A percentile compares a stretch with the other conserved stretches of the same genome.
Conservation (phyloP, 2,888 invertebrate genomes). For the Polymixis lichenea region DNA sequence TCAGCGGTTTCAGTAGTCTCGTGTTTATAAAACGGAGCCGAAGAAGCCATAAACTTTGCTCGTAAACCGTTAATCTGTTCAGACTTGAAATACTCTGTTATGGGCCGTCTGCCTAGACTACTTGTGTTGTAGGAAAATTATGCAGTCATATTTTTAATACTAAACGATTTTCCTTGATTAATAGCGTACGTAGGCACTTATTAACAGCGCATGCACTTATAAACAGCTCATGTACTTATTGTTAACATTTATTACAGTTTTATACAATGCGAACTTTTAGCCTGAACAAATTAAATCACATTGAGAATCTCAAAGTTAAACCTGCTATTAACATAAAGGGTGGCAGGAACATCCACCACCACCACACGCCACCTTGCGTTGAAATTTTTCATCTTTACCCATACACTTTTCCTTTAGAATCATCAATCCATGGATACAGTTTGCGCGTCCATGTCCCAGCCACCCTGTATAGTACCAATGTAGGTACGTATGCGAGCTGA, state of each 20-base stretch:
- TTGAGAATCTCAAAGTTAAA: background rate
- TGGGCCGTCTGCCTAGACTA: slow-evolving; percentile 44
- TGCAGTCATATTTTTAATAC: slow-evolving; percentile 29
- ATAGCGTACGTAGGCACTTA: background rate
- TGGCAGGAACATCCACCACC: too few relatives aligned
- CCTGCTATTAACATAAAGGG: background rate
- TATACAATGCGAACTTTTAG: background rate
- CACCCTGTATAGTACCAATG: too few relatives aligned
- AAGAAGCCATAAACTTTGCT: slow-evolving; percentile 79
- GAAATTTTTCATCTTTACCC: too few relatives aligned
- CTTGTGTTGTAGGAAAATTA: slow-evolving; percentile 53
- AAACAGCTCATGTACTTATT: background rate
- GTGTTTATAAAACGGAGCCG: slow-evolving; percentile 75
- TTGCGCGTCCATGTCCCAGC: too few relatives aligned
- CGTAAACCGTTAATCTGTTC: slow-evolving; percentile 79
- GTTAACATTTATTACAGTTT: background rate
- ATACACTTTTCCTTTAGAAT: too few relatives aligned
- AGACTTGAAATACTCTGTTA: slow-evolving; percentile 72
- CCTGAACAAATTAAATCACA: background rate
- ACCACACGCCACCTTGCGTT: too few relatives aligned
- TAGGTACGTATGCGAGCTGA: background rate
- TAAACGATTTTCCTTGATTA: background rate
- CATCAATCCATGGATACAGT: too few relatives aligned
- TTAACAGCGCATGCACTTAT: background rate
- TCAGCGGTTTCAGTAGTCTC: slow-evolving; percentile 65